phyloP scores from a whole-genome alignment of 2,113 vertebrate genomes.

The Prunella fulvescens region DNA sequence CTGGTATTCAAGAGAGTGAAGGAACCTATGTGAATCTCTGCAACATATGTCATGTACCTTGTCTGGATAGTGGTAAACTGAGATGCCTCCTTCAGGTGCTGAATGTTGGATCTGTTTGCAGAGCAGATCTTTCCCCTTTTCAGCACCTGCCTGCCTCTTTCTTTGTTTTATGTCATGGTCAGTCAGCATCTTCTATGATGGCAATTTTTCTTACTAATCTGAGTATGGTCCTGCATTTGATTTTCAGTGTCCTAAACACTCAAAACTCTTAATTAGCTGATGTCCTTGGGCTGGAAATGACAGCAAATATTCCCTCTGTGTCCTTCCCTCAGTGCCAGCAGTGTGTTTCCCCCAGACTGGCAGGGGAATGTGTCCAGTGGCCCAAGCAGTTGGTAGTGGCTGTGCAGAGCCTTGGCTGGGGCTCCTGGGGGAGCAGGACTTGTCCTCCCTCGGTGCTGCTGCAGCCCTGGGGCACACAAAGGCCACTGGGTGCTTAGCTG shows the following conservation, averaged over 20 bases:
- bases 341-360: neutral
- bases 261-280: neutral
- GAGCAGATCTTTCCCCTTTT: neutral
- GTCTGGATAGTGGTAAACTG: neutral
- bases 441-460: neutral
- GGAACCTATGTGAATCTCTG: neutral
- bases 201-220: neutral
- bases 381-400: neutral
- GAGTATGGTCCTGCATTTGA: neutral
- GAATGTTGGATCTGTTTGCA: neutral
- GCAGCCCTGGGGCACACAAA: neutral
- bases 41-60: rapidly evolving
- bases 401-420: neutral
- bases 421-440: neutral
- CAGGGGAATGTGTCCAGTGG: neutral
- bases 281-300: neutral
- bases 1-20: neutral
- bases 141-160: neutral
- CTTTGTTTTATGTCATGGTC: neutral
- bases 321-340: neutral
- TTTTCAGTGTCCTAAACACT: neutral
- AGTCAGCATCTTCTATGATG: neutral
- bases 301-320: neutral
- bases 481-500: neutral
- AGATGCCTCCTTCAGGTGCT: neutral